Base-by-base conservation (phyloP, 2,113 vertebrate genomes). In the Rhinoderma darwinii region DNA sequence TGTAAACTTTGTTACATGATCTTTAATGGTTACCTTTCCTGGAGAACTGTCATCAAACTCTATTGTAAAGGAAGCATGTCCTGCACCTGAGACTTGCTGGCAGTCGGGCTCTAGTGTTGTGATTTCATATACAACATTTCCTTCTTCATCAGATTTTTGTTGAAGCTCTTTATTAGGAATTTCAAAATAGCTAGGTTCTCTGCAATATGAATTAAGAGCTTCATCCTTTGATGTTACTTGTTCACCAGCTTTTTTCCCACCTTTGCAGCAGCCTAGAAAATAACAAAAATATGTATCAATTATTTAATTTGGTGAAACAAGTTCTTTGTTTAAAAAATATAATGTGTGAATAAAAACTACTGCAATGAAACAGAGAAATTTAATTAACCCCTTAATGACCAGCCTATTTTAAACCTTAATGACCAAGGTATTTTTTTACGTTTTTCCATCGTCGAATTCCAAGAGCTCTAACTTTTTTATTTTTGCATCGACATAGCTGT, bases 1-100 rank as follows among this genome's bases (percentile, higher is more conserved):
- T 3, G 95, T 92, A 89, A 96, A 96, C 92, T 97, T 97, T 85
- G 96, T 97, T 91, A 99, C 96, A 0, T 99, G 98, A 92, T 99
- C 98, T 93, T 97, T 98, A 92, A 99, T 99, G 39, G 97, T 99
- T 84, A 99, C 98, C 93, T 99, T 99, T 88, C 98, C 98, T 12
- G 98, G 97, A 82, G 97, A 95, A 81, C 95, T 96, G 91, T 95
- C 96, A 94, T 99, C 98, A 91, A 99, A 99, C 93, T 99, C 98
- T 90, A 99, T 99, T 83, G 98, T 99, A 94, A 99, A 99, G 82
- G 98, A 99, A 91, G 98, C 97, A 74, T 99, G 97, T 44, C 97
- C 97, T 91, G 97, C 95, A 89, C 96, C 95, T 91, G 94, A n/a
- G 84, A 93, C 88, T 5, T 93, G 90, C 15, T 91, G 86, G 73